Evolutionary conservation across 1,140 invertebrate species (phyloP).

Genomic region (silkworm (Bombyx mori)): ASM3026992v2 NC_085111.1:6603501-6604000

Average conservation of each 20-base stretch:
- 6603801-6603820: constrained; percentile 39
- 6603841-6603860: constrained; percentile 36
- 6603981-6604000: constrained; percentile 47
- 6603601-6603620: constrained; percentile 44
- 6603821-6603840: constrained; percentile 34
- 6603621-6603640: constrained; percentile 45
- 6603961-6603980: constrained; percentile 41
- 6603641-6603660: constrained; percentile 57
- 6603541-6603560: constrained; percentile 51
- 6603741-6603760: constrained; percentile 47
- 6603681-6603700: constrained; percentile 50
- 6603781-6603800: constrained; percentile 47
- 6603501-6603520: constrained; percentile 33
- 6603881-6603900: constrained; percentile 22
- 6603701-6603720: constrained; percentile 51
- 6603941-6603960: constrained; percentile 31
- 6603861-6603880: constrained; percentile 31
- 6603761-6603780: constrained; percentile 54
- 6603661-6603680: constrained; percentile 54
- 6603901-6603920: constrained; percentile 16
- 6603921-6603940: constrained; percentile 36
- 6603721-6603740: constrained; percentile 61
- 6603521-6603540: constrained; percentile 37
- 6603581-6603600: constrained; percentile 22
- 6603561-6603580: constrained; percentile 34